Conservation (phyloP, 1,140 invertebrate genomes). For the Cydia strobilella region DNA sequence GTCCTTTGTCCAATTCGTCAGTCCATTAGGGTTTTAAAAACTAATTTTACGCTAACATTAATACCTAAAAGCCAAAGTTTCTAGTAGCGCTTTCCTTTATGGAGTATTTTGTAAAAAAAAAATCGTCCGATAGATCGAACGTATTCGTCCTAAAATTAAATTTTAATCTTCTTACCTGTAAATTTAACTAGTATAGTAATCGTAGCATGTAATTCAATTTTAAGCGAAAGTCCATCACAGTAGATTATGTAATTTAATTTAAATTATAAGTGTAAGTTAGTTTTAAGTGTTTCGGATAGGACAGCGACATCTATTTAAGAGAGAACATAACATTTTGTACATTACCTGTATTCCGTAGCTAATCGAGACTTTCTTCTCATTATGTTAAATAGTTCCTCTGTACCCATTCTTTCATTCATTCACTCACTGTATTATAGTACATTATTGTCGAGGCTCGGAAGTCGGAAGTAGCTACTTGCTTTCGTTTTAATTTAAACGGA, state of each 20-base stretch:
- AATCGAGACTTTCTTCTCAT: conserved; percentile 1
- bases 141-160: conserved; percentile 14
- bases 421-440: too few relatives aligned
- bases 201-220: conserved; percentile 22
- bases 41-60: conserved; percentile 25
- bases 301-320: background rate
- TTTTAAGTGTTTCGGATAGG: conserved; percentile 3
- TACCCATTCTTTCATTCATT: too few relatives aligned
- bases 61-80: conserved; percentile 31
- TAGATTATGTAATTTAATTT: conserved; percentile 26
- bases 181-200: conserved; percentile 21
- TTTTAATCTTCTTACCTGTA: conserved; percentile 30
- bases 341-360: conserved; percentile 6
- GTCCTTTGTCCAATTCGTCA: conserved; percentile 25
- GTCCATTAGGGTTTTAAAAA: conserved; percentile 31
- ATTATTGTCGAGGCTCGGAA: too few relatives aligned
- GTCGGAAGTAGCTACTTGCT: too few relatives aligned
- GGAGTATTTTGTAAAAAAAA: conserved; percentile 24
- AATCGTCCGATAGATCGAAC: conserved; percentile 18
- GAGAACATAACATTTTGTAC: conserved; percentile 30
- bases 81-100: conserved; percentile 11
- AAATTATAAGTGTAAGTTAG: background rate
- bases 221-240: conserved; percentile 32
- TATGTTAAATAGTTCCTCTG: background rate
- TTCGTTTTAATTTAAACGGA: too few relatives aligned